A percentile compares a stretch with the other conserved stretches of the same genome.
phyloP scores from a whole-genome alignment of 2,113 vertebrate genomes.

The Odontophorus gujanensis region DNA sequence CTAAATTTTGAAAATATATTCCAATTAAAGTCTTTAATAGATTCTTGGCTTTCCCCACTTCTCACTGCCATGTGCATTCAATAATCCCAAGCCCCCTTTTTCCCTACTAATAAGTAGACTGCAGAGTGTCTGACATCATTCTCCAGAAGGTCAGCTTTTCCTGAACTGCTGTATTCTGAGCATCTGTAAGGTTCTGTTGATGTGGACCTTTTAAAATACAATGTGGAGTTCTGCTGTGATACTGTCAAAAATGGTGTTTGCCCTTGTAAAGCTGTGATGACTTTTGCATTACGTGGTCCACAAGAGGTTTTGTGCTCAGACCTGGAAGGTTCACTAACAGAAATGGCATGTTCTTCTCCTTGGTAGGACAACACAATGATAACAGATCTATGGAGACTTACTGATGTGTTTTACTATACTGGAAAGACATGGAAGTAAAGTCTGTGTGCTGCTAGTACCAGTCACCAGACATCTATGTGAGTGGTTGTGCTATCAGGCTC shows the following conservation, averaged over 20 bases:
- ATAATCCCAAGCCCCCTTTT: slow-evolving; percentile 76
- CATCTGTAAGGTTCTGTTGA: not conserved
- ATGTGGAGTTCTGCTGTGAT: not conserved
- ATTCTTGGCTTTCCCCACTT: slow-evolving; percentile 77
- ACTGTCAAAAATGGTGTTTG: not conserved
- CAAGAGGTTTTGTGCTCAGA: not conserved
- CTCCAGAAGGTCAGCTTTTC: slow-evolving; percentile 66
- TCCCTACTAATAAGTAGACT: slow-evolving; percentile 21
- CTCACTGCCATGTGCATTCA: slow-evolving; percentile 84
- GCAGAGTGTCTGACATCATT: slow-evolving; percentile 75
- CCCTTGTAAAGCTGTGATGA: not conserved
- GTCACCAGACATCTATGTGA: not conserved
- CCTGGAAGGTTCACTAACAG: not conserved
- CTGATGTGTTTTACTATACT: not conserved
- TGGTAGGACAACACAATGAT: not conserved
- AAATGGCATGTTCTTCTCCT: not conserved
- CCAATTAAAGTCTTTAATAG: slow-evolving; percentile 86
- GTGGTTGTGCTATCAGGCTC: not conserved
- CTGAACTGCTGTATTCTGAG: not conserved
- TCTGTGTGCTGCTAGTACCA: not conserved
- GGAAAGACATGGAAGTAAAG: not conserved
- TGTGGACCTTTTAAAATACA: not conserved
- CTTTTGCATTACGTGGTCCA: not conserved
- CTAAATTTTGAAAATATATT: slow-evolving; percentile 74
- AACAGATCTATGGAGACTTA: not conserved